Evolutionary conservation across 2,113 vertebrate species (phyloP).

Genomic region (Chloropsis hardwickii): DNA sequence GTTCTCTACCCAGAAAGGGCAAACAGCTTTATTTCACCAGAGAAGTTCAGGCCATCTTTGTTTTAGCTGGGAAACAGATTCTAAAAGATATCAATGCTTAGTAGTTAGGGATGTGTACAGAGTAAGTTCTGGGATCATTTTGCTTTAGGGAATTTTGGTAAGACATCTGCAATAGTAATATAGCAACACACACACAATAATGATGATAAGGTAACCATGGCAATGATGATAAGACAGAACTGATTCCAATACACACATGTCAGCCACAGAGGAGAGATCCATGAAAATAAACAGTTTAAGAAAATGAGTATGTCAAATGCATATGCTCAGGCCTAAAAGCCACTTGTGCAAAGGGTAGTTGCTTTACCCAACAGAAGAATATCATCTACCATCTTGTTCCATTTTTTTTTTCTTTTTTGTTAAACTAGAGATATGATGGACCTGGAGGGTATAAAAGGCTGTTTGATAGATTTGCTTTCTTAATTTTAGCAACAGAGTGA

Average conservation of each 20-base stretch:
- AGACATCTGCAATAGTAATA: neutral
- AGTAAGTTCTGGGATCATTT: neutral
- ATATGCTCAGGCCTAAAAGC: neutral
- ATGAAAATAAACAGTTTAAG: neutral
- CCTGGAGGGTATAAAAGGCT: neutral
- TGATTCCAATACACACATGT: neutral
- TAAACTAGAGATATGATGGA: neutral
- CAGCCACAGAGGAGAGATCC: neutral
- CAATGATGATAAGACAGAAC: conserved; percentile 21
- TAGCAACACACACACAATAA: neutral
- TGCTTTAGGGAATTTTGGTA: conserved; percentile 3
- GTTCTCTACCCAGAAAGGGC: neutral
- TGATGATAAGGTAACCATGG: conserved; percentile 49
- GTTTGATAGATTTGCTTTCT: neutral
- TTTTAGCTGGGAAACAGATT: neutral
- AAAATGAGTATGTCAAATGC: neutral
- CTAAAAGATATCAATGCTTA: neutral
- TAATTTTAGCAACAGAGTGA: neutral
- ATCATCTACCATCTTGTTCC: neutral
- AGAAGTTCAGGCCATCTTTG: neutral
- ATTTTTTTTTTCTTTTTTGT: neutral
- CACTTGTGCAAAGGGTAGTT: neutral
- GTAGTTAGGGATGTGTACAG: neutral
- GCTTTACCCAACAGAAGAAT: neutral
- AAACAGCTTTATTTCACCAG: neutral